Base-by-base conservation (phyloP, 2,797 vertebrate species). In the Sarcoramphus papa region DNA sequence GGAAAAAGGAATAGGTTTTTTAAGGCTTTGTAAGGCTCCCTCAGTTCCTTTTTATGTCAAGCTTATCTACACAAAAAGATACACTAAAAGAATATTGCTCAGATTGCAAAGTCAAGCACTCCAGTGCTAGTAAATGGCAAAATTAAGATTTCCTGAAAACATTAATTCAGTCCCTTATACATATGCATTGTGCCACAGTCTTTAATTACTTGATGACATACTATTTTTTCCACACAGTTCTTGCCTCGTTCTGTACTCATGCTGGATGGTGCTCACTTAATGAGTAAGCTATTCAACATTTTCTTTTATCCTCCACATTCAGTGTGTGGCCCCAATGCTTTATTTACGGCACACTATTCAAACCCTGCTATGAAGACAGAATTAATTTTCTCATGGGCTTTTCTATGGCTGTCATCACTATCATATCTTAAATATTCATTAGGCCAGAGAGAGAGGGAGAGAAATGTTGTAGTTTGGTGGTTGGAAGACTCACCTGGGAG, bases 371-470 rank as follows among this genome's bases (percentile, higher is more conserved):
- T 81, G 84, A 93, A 96, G 92, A 64, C 0, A 2, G 95, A 93
- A 93, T 90, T 93, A 37, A 77, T 96, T 94, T 91, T 88, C 90
- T 96, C 82, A 15, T 78, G 82, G 85, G 85, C 20, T 95, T 96
- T 88, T 93, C 82, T 88, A 25, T 72, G 68, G 41, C 33, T 88
- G 65, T 86, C 82, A 86, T 91, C 87, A 78, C 90, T 80, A 81
- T 89, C 74, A 48, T 77, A 92, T 72, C 85, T 95, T 93, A 94
- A 94, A 93, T 96, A 95, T 94, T 96, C 76, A 95, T 95, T 93
- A 93, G 51, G 33, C 59, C 17, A 68, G 82, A 90, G 79, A 76
- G 40, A 64, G 28, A 72, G 37, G 40, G 31, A 85, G 41, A 87
- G 18, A 91, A 22, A 64, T 43, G 41, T 47, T 78, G 80, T 53